phyloP scores from a whole-genome alignment of 2,888 invertebrate genomes.

The Myathropa florea region DNA sequence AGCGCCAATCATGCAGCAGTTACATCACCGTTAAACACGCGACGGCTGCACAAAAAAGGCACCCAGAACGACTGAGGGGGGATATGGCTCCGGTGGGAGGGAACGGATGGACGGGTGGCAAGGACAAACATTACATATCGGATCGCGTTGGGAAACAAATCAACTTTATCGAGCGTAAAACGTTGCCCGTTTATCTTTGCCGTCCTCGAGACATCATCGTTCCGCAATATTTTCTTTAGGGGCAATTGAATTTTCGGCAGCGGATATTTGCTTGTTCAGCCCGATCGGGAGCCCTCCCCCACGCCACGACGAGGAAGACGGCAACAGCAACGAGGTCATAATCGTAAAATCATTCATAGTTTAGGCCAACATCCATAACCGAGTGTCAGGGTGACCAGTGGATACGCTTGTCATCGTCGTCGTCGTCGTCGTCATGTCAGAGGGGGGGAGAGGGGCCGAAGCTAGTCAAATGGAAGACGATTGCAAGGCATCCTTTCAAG shows the following conservation, averaged over 20 bases:
- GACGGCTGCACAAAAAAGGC: background rate
- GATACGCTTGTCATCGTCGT: slow-evolving; percentile 6
- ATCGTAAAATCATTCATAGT: slow-evolving; percentile 63
- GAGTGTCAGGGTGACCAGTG: slow-evolving; percentile 55
- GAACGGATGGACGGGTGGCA: no score
- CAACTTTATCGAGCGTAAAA: slow-evolving; percentile 70
- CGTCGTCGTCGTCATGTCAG: background rate
- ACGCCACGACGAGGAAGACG: background rate
- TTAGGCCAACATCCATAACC: slow-evolving; percentile 23
- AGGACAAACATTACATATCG: slow-evolving; percentile 23
- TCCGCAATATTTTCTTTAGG: slow-evolving; percentile 65
- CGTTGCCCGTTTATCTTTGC: slow-evolving; percentile 52
- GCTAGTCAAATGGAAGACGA: slow-evolving; percentile 55
- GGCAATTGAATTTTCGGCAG: slow-evolving; percentile 63
- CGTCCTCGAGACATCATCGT: slow-evolving; percentile 50
- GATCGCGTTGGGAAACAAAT: slow-evolving; percentile 64
- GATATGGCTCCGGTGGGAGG: background rate
- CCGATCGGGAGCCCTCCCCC: background rate
- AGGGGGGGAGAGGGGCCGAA: slow-evolving; percentile 25
- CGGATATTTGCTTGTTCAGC: slow-evolving; percentile 41
- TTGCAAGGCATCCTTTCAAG: slow-evolving; percentile 54
- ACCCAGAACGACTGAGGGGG: background rate
- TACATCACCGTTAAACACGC: background rate
- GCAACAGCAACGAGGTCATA: slow-evolving; percentile 38
- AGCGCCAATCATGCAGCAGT: background rate